Base-by-base conservation (phyloP, 2,888 invertebrate species). In the Ochlodes sylvanus region DNA sequence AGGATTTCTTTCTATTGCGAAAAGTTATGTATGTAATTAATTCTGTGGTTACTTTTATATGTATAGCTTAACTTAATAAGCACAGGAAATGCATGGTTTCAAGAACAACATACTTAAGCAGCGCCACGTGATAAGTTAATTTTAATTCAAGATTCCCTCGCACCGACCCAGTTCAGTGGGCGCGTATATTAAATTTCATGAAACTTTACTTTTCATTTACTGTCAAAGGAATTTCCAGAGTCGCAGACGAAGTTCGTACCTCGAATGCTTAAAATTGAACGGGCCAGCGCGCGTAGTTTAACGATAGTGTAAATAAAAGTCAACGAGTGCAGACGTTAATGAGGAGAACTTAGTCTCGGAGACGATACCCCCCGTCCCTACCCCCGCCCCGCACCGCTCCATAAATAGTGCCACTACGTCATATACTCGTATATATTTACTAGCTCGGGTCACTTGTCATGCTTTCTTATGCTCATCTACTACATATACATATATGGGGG, bases 121-220 rank as follows among this genome's bases (percentile, higher is more conserved):
- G 10, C n/a, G 44, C n/a, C n/a, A 15, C 44, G n/a, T 14, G 15
- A 7, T 17, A 17, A 9, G 7, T 15, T 47, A 47, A 47, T 47
- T 47, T 7, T 34, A 0, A 12, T 38, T 12, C 10, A 12, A 9
- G 6, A 2, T n/a, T 7, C 7, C 44, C 9, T 17, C 9, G 47
- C 15, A 17, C 17, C 9, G 2, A n/a, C n/a, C 17, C 21, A n/a
- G 14, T 12, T 5, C 27, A 32, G 42, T 15, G 41, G 55, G 44
- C n/a, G 7, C 44, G 42, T 56, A 34, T 64, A 32, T 63, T 38
- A 47, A 56, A 34, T 56, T 64, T 64, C 10, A 52, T 38, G 34
- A 57, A 57, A 42, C 50, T 57, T 64, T 64, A 64, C 57, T 50
- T 64, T 10, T 38, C 47, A 64, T 57, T 64, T 9, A 50, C 38